Conservation (phyloP, 2,797 vertebrate species). For the Acrossocheilus fasciatus region DNA sequence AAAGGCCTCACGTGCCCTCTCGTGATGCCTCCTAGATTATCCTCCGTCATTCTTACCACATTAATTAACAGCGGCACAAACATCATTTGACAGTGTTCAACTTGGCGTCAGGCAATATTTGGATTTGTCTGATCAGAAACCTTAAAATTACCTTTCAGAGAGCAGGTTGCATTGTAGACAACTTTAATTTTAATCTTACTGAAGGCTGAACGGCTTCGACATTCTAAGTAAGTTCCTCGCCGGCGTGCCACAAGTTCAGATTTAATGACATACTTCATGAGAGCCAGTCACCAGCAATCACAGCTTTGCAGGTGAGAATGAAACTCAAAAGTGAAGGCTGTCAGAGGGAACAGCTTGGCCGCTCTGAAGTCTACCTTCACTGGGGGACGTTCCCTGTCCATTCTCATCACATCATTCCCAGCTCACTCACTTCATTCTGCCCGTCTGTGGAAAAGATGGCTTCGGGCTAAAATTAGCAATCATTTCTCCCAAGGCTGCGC, state of each 20-base stretch:
- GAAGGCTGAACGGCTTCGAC: constrained; percentile 5
- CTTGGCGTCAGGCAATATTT: neutral
- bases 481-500: constrained; percentile 73
- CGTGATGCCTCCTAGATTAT: neutral
- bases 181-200: constrained; percentile 17
- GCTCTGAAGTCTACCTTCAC: constrained; percentile 71
- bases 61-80: constrained; percentile 46
- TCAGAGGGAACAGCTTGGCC: constrained; percentile 62
- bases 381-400: constrained; percentile 72
- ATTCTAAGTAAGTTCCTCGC: constrained; percentile 11
- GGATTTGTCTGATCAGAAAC: constrained; percentile 10
- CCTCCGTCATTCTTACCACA: constrained; percentile 19
- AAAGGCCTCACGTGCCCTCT: constrained; percentile 8
- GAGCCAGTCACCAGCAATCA: constrained; percentile 52
- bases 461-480: constrained; percentile 78
- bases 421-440: constrained; percentile 44
- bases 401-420: constrained; percentile 74
- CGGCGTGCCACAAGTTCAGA: constrained; percentile 34
- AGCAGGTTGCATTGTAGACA: constrained; percentile 15
- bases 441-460: constrained; percentile 61
- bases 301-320: constrained; percentile 51
- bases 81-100: constrained; percentile 8
- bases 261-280: constrained; percentile 50
- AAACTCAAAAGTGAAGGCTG: constrained; percentile 52
- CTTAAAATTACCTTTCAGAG: constrained; percentile 31